Percentiles rank a stretch among this genome's conserved stretches.
phyloP scores from a whole-genome alignment of 2,797 vertebrate species.

The Phalloptychus januarius region DNA sequence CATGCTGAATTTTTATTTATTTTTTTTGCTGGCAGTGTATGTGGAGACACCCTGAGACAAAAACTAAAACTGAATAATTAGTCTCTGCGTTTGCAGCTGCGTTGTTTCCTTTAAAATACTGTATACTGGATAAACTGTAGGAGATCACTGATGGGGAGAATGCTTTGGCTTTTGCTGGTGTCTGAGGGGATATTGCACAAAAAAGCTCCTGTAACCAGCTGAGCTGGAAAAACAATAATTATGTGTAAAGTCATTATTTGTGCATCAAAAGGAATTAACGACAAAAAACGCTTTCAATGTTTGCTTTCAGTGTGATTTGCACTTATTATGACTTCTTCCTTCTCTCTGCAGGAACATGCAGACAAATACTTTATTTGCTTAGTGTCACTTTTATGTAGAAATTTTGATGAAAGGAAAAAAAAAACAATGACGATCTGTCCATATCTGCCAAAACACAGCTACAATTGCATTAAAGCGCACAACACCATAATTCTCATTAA shows the following conservation, averaged over 20 bases:
- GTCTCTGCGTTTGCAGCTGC: conserved; percentile 26
- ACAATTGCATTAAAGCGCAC: conserved; percentile 35
- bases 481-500: conserved; percentile 64
- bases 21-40: conserved; percentile 45
- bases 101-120: conserved; percentile 25
- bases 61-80: conserved; percentile 20
- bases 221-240: conserved; percentile 22
- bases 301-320: conserved; percentile 25
- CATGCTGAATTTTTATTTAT: conserved; percentile 21
- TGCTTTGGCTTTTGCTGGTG: conserved; percentile 37
- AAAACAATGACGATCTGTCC: conserved; percentile 16
- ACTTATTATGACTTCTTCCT: conserved; percentile 5
- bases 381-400: conserved; percentile 27
- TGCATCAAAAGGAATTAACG: conserved; percentile 28
- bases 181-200: conserved; percentile 47
- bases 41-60: conserved; percentile 67
- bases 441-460: conserved; percentile 33
- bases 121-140: conserved; percentile 7
- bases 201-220: conserved; percentile 29
- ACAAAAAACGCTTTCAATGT: conserved; percentile 39
- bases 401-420: conserved; percentile 18
- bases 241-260: conserved; percentile 21
- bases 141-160: conserved; percentile 20
- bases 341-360: not conserved
- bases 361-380: conserved; percentile 3